Conservation (phyloP, 2,888 invertebrate species). For the Oscheius sp. region DNA sequence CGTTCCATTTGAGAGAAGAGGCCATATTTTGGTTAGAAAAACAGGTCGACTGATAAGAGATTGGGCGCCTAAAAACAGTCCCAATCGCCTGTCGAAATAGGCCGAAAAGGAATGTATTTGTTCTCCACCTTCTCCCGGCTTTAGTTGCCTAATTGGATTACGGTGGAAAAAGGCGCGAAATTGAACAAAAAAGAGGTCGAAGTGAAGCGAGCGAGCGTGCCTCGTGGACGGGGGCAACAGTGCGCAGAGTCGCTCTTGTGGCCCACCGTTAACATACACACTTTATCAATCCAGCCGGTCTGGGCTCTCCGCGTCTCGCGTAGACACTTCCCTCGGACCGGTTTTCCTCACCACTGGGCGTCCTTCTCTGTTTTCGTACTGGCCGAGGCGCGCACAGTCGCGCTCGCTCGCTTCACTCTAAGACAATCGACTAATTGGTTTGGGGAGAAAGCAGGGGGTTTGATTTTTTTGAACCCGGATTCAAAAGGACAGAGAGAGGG, state of each 20-base stretch:
- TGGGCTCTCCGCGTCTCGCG: constrained; percentile 10
- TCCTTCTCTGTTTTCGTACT: constrained; percentile 26
- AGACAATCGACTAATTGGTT: constrained; percentile 33
- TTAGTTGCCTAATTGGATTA: too few relatives aligned
- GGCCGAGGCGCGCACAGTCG: constrained; percentile 12
- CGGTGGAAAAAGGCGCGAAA: not conserved
- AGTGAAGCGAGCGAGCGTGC: too few relatives aligned
- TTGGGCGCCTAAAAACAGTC: not conserved
- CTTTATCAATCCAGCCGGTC: constrained; percentile 30
- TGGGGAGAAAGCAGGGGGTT: not conserved
- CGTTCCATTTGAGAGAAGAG: too few relatives aligned
- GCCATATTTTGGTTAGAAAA: not conserved
- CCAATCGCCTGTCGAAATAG: too few relatives aligned
- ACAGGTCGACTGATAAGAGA: not conserved
- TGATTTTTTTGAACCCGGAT: not conserved
- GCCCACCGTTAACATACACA: constrained; percentile 31
- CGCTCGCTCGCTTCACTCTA: too few relatives aligned
- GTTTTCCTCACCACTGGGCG: constrained; percentile 24
- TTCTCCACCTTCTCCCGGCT: too few relatives aligned
- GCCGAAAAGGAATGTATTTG: too few relatives aligned
- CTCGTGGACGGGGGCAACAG: constrained; percentile 3
- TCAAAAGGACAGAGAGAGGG: too few relatives aligned
- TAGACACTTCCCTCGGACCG: constrained; percentile 20
- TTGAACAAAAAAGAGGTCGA: not conserved
- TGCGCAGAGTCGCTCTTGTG: constrained; percentile 24